Evolutionary conservation across 1,140 invertebrate species (phyloP), one percentile per base, ranked within the genome.

Genomic region (Pseudomyrmex pallidus): DNA sequence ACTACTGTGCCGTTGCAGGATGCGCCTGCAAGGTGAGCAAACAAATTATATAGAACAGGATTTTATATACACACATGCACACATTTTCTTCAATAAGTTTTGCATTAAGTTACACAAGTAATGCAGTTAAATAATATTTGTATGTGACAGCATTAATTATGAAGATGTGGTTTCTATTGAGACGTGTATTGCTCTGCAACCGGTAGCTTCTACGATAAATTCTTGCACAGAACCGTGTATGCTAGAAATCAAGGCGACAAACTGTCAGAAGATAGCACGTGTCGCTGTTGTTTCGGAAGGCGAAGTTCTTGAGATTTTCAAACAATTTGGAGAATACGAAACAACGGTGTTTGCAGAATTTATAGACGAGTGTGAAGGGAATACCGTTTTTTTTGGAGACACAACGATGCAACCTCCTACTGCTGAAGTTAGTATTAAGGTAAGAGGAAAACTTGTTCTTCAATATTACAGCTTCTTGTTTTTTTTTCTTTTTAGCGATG

Each of bases 281-380:
- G 91, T 94, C 20, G 90, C 90, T 59, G 68, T 94, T 66, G 91
- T 93, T 17, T 94, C 94, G 5, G 94, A 94, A 86, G 93, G 92
- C 22, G 91, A 90, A 15, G 90, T 94, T 20, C 82, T 95, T 77
- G 94, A 95, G 87, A 91, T 95, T 87, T 95, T 93, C 64, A 94
- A 94, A 74, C 90, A 94, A 85, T 93, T 72, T 85, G 94, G 92
- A 48, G 94, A 95, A 89, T 95, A 95, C 85, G 86, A 91, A 25
- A 90, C 83, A 46, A 95, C 94, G 15, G 44, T 87, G 46, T 92
- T 91, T 82, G 91, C 93, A 13, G 92, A 95, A 57, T 91, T 94
- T 72, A 73, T 94, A 48, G 94, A 94, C 66, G 93, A 94, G 63
- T 94, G 92, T 87, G 90, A 93, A 82, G 91, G 91, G 54, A 92